A percentile compares a stretch with the other conserved stretches of the same genome.
These are phyloP conservation scores for Phoenoteleia sp. DNA, from an alignment of 2,888 invertebrate genomes.

Conservation along the genomic window DNA sequence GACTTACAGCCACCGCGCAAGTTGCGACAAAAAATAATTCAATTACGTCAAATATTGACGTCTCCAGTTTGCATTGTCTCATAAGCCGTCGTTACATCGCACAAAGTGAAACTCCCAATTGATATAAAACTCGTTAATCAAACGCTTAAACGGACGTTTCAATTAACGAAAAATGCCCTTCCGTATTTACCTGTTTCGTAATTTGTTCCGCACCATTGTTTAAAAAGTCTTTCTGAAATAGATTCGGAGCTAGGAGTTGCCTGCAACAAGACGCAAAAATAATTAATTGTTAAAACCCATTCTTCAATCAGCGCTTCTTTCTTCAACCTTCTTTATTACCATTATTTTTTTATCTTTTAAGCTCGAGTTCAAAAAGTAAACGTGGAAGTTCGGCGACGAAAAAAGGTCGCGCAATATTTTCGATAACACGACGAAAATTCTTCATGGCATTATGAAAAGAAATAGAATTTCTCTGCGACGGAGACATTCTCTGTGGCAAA, in stretches of 20 bases:
- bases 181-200: slow-evolving; percentile 91
- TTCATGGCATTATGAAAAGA: slow-evolving; percentile 56
- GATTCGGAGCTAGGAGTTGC: slow-evolving; percentile 97
- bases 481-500: slow-evolving; percentile 34
- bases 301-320: slow-evolving; percentile 29
- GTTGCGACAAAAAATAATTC: background rate
- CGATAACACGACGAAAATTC: slow-evolving; percentile 57
- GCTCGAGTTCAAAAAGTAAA: background rate
- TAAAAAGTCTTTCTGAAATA: slow-evolving; percentile 96
- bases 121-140: slow-evolving; percentile 38
- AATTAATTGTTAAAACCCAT: slow-evolving; percentile 53
- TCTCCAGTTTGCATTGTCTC: slow-evolving; percentile 14
- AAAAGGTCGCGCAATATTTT: slow-evolving; percentile 51
- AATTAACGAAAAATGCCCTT: slow-evolving; percentile 33
- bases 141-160: slow-evolving; percentile 13
- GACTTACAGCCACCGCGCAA: too few species aligned
- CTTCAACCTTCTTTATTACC: too few species aligned
- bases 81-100: background rate
- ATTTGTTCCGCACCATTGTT: slow-evolving; percentile 94
- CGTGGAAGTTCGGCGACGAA: slow-evolving; percentile 44
- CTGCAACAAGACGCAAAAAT: slow-evolving; percentile 88
- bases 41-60: slow-evolving; percentile 20
- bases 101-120: slow-evolving; percentile 20
- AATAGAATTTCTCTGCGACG: slow-evolving; percentile 43
- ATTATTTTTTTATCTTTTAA: slow-evolving; percentile 10